Evolutionary conservation across 2,888 invertebrate genomes (phyloP).

Genomic region (Agriotes lineatus): DNA sequence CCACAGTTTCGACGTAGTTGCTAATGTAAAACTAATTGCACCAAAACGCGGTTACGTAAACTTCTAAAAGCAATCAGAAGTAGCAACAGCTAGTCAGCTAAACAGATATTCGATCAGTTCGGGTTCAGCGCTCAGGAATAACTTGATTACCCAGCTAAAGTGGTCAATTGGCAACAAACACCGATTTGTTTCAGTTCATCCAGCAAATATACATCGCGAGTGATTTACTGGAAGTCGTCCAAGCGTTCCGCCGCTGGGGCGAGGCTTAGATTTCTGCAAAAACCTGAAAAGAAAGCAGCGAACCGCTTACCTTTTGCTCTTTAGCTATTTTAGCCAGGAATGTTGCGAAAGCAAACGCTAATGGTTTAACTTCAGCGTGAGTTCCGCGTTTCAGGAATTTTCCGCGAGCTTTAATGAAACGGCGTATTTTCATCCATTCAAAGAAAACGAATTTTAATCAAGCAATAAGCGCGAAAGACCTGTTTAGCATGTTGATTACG

Average conservation of each 20-base stretch:
- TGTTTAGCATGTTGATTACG: slow-evolving; percentile 44
- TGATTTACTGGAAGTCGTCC: slow-evolving; percentile 22
- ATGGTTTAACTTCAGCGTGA: slow-evolving; percentile 29
- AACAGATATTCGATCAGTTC: slow-evolving; percentile 35
- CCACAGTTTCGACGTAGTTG: background rate
- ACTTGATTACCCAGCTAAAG: slow-evolving; percentile 31
- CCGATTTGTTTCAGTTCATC: slow-evolving; percentile 34
- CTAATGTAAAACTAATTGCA: background rate
- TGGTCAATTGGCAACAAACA: slow-evolving; percentile 35
- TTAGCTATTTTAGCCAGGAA: slow-evolving; percentile 5
- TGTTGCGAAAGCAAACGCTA: slow-evolving; percentile 31
- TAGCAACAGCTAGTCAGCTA: slow-evolving; percentile 24
- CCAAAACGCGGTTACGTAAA: slow-evolving; percentile 8
- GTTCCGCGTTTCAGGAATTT: slow-evolving; percentile 37
- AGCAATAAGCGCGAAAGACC: slow-evolving; percentile 38
- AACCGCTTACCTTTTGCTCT: background rate
- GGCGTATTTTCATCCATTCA: slow-evolving; percentile 40
- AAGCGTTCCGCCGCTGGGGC: background rate
- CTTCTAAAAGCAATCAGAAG: slow-evolving; percentile 17
- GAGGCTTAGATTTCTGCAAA: background rate
- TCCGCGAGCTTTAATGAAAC: slow-evolving; percentile 36
- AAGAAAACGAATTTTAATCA: slow-evolving; percentile 45
- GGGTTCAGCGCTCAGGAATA: slow-evolving; percentile 33
- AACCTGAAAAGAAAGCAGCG: background rate
- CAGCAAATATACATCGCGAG: slow-evolving; percentile 18